Percentiles rank a stretch among this genome's conserved stretches.
Evolutionary conservation across 1,140 invertebrate species (phyloP).

Genomic region (Mylabris phalerata): DNA sequence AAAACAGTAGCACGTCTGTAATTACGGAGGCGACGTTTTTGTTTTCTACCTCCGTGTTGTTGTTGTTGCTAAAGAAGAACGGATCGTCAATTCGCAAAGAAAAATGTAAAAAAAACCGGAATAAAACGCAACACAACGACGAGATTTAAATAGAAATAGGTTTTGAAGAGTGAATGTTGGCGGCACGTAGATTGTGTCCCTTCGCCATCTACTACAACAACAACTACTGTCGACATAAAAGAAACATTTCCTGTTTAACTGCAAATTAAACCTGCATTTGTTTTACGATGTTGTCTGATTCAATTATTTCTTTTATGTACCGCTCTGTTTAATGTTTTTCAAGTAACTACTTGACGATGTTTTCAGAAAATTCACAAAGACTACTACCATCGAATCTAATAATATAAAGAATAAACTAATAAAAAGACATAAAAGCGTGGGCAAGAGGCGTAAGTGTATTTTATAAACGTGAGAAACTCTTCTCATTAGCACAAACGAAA

Average conservation of each 20-base stretch:
- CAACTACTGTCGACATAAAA: constrained; percentile 12
- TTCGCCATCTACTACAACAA: neutral
- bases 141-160: constrained; percentile 17
- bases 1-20: too few relatives aligned
- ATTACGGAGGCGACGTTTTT: too few relatives aligned
- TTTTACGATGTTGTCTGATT: constrained; percentile 25
- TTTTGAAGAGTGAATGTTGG: neutral
- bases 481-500: too few relatives aligned
- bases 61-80: too few relatives aligned
- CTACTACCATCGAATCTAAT: constrained; percentile 6
- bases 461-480: constrained; percentile 6
- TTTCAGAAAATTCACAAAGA: constrained; percentile 4
- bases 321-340: constrained; percentile 17
- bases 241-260: constrained; percentile 24
- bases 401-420: constrained; percentile 10
- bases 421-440: constrained; percentile 11
- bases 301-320: constrained; percentile 24
- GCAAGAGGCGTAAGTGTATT: neutral
- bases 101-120: too few relatives aligned
- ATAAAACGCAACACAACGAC: neutral
- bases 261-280: constrained; percentile 25
- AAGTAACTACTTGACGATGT: constrained; percentile 2
- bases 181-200: too few relatives aligned
- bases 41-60: too few relatives aligned
- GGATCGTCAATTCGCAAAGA: too few relatives aligned